A percentile compares a stretch with the other conserved stretches of the same genome.
Conservation (phyloP, 2,113 vertebrate species). For the Phodopus roborovskii region DNA sequence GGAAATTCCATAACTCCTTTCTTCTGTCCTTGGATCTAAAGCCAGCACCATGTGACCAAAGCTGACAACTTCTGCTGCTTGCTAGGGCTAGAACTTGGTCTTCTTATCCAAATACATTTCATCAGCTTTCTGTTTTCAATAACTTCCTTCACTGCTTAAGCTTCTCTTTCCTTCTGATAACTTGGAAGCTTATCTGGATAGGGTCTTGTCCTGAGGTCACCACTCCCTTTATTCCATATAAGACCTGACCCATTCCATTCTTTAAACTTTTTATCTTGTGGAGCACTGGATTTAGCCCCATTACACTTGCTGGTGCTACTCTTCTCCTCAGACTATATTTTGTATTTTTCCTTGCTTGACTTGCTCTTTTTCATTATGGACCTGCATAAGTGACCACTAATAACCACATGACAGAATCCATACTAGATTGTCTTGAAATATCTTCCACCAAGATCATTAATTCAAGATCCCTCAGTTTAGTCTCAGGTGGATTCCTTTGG, state of each 20-base stretch:
- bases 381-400: not conserved
- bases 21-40: not conserved
- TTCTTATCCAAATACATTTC: not conserved
- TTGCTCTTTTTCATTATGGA: not conserved
- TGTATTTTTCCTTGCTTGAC: not conserved
- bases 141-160: not conserved
- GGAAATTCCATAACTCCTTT: not conserved
- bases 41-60: not conserved
- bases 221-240: not conserved
- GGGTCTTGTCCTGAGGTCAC: not conserved
- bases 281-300: not conserved
- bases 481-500: not conserved
- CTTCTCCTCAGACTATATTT: not conserved
- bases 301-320: not conserved
- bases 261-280: not conserved
- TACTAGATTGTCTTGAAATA: not conserved
- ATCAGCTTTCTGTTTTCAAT: not conserved
- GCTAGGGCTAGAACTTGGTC: not conserved
- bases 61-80: not conserved
- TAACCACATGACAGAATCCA: not conserved
- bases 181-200: not conserved
- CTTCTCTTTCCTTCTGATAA: not conserved
- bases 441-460: not conserved
- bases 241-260: not conserved
- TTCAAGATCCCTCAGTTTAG: not conserved